Base-by-base conservation (phyloP, 2,113 vertebrate genomes). In the Boleophthalmus pectinirostris region DNA sequence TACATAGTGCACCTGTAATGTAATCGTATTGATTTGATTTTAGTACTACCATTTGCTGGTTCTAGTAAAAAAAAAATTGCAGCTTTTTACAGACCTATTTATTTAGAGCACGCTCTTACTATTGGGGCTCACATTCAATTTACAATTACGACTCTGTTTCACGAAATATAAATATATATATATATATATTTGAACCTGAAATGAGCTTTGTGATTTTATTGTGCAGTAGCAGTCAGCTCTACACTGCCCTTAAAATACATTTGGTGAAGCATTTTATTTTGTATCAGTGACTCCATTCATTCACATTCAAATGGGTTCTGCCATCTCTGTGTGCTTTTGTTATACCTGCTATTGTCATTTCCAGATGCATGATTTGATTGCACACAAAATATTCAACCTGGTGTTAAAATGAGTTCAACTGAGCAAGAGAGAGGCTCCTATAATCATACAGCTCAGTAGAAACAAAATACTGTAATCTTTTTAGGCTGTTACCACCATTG, bases 281-380 rank as follows among this genome's bases (percentile, higher is more conserved):
- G 43, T 24, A 69, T 43, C 49, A 38, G 45, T 20, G 35, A 43
- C 25, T 68, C 35, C 20, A 65, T 69, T 21, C 16, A 69, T 47
- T 64, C n/a, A 69, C 43, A 66, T 35, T 66, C 3, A 66, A n/a
- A 49, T 16, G 47, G 12, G 38, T 56, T 35, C 8, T 23, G 12
- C 16, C 5, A n/a, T 49, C 7, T 65, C 23, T 9, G 51, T 53
- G 68, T 16, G 33, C 29, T 15, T 23, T 56, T 69, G 35, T 57
- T 23, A 38, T 58, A 33, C 33, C n/a, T 16, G 68, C 38, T 58
- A 58, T 57, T 57, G 53, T 38, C 33, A 64, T 38, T 38, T 64
- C 61, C 61, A 64, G 61, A 61, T 61, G 58, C 58, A 33, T 33
- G 58, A 43, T 64, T 64, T 43, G 61, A 64, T 64, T 64, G 61